Base-by-base conservation (phyloP, 2,888 invertebrate genomes). In the Anticlea derivata region DNA sequence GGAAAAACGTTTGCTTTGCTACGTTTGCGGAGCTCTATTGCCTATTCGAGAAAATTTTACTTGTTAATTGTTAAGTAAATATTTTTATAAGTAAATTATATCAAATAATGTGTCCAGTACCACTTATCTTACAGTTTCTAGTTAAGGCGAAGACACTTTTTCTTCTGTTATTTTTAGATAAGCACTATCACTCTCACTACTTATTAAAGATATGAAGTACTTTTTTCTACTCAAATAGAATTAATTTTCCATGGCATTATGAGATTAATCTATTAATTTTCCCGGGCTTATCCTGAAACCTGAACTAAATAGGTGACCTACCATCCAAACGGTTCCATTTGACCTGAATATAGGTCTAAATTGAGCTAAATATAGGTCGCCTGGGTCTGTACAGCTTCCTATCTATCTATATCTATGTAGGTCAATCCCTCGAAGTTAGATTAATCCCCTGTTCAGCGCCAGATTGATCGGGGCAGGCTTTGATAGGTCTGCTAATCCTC, bases 21-120 rank as follows among this genome's bases (percentile, higher is more conserved):
- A 29, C 17, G 31, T 29, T 35, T 38, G 7, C 23, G 11, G n/a
- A n/a, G 34, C 12, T 17, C 27, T 37, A 22, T 37, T 13, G 22
- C 22, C 8, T 12, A 24, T 17, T 17, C 17, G 20, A 34, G 30
- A 41, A n/a, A 22, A 34, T 22, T 66, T 56, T 65, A 70, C 69
- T 72, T 61, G 38, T 45, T 64, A 67, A 70, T 68, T n/a, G n/a
- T n/a, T n/a, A n/a, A n/a, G n/a, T n/a, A n/a, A n/a, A n/a, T n/a
- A n/a, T n/a, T n/a, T n/a, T n/a, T n/a, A n/a, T n/a, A n/a, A n/a
- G n/a, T n/a, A n/a, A n/a, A n/a, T n/a, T n/a, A n/a, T n/a, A n/a
- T n/a, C n/a, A n/a, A n/a, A n/a, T n/a, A n/a, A n/a, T n/a, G n/a
- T n/a, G n/a, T n/a, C n/a, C n/a, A n/a, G n/a, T n/a, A n/a, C n/a